Percentiles rank a stretch among this genome's conserved stretches.
Evolutionary conservation across 2,888 invertebrate species (phyloP).

Genomic region (Bruchidius siliquastri): DNA sequence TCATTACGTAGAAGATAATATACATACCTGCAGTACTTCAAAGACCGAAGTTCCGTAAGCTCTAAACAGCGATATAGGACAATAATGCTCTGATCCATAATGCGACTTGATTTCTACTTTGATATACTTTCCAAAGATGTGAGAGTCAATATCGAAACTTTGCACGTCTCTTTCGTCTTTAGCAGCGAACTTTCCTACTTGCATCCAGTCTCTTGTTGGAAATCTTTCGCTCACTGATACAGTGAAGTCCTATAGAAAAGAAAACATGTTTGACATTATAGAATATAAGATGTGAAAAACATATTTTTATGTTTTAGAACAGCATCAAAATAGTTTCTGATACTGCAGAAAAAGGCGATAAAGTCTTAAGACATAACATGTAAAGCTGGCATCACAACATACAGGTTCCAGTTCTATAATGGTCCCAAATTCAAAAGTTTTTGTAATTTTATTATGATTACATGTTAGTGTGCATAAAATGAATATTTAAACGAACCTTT

Average conservation of each 20-base stretch:
- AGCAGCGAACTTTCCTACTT: constrained; percentile 82
- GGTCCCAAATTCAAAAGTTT: too few species aligned
- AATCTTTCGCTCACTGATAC: constrained; percentile 84
- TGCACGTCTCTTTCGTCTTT: constrained; percentile 84
- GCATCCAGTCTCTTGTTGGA: constrained; percentile 88
- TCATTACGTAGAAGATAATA: too few species aligned
- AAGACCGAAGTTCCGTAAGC: constrained; percentile 92
- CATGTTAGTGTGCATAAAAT: too few species aligned
- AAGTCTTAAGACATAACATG: too few species aligned
- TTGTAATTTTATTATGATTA: too few species aligned
- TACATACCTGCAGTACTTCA: constrained; percentile 46
- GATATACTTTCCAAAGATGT: constrained; percentile 83
- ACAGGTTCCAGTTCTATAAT: too few species aligned
- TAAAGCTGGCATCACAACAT: too few species aligned
- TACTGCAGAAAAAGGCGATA: too few species aligned
- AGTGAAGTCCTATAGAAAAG: constrained; percentile 60
- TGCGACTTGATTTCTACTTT: constrained; percentile 90
- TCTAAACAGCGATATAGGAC: constrained; percentile 92
- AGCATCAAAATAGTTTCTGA: too few species aligned
- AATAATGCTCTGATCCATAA: constrained; percentile 95
- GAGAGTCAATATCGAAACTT: constrained; percentile 74
- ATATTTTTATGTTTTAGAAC: too few species aligned
- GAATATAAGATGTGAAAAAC: too few species aligned
- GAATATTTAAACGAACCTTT: constrained; percentile 51
- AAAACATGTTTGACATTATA: too few species aligned